Percentiles rank a stretch among this genome's conserved stretches.
These are phyloP conservation scores for Rhynchopsitta pachyrhyncha DNA, from an alignment of 2,113 vertebrate genomes.

Conservation along the genomic window DNA sequence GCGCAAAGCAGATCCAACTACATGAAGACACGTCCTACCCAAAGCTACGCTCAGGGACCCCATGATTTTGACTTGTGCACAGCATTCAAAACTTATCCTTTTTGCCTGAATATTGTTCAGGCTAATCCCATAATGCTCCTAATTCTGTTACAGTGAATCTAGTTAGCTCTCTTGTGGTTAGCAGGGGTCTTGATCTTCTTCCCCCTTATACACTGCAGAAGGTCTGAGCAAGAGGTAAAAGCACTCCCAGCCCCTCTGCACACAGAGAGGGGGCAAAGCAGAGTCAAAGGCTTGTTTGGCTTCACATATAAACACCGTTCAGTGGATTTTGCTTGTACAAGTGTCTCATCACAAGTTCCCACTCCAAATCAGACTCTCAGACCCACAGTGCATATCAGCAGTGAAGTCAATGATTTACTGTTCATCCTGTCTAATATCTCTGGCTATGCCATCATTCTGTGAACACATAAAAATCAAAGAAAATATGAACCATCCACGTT, in stretches of 20 bases:
- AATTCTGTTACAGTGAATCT: background rate
- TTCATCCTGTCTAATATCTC: background rate
- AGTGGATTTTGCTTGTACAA: background rate
- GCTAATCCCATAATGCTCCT: background rate
- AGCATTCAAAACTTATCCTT: background rate
- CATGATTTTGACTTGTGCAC: accelerated
- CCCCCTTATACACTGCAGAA: accelerated
- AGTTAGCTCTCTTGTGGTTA: background rate
- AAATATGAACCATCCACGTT: background rate
- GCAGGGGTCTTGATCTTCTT: background rate
- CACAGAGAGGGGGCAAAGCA: background rate
- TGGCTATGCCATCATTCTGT: background rate
- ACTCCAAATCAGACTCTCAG: background rate
- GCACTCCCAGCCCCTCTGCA: background rate
- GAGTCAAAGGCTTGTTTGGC: background rate
- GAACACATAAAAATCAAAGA: background rate
- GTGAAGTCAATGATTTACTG: background rate
- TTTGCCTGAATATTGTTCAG: background rate
- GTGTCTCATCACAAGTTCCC: background rate
- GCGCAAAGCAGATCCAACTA: background rate
- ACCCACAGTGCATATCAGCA: accelerated
- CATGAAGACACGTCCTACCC: accelerated
- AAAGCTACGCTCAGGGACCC: accelerated
- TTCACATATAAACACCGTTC: background rate
- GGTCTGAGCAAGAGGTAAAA: background rate